Evolutionary conservation across 2,888 invertebrate genomes (phyloP).

Genomic region (Cosmopolites sordidus): DNA sequence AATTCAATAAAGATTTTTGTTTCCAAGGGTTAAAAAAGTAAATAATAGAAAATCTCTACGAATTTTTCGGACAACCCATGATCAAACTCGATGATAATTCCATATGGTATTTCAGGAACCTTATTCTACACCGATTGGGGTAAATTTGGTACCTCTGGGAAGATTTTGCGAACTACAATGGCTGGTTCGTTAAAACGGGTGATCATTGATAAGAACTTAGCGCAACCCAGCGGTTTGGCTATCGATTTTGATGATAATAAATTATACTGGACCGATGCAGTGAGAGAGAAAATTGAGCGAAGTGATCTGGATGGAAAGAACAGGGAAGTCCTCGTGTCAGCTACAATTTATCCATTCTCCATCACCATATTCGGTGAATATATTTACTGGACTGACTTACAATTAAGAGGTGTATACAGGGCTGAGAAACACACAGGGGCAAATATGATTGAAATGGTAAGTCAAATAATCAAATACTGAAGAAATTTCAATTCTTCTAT

Average conservation of each 20-base stretch:
- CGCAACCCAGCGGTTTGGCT: conserved; percentile 92
- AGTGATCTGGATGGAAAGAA: conserved; percentile 82
- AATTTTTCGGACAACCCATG: too few species aligned
- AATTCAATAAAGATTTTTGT: too few species aligned
- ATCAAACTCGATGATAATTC: too few species aligned
- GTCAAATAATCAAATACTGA: too few species aligned
- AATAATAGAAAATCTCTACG: too few species aligned
- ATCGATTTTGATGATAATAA: conserved; percentile 92
- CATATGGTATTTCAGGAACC: conserved; percentile 45
- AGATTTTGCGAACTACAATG: conserved; percentile 94
- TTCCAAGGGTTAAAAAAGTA: too few species aligned
- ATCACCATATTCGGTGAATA: conserved; percentile 85
- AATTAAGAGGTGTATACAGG: conserved; percentile 87
- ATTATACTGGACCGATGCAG: conserved; percentile 97
- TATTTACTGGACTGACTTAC: conserved; percentile 96
- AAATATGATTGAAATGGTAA: conserved; percentile 85
- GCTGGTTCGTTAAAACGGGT: conserved; percentile 88
- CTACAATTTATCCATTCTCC: conserved; percentile 93
- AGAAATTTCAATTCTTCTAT: too few species aligned
- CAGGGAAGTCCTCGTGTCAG: conserved; percentile 78
- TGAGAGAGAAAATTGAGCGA: conserved; percentile 91
- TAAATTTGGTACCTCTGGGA: conserved; percentile 85
- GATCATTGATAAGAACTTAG: conserved; percentile 84
- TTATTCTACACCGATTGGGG: conserved; percentile 97
- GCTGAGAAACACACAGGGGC: conserved; percentile 97